Conservation (phyloP, 2,113 vertebrate species). For the Phylloscopus trochiloides region DNA sequence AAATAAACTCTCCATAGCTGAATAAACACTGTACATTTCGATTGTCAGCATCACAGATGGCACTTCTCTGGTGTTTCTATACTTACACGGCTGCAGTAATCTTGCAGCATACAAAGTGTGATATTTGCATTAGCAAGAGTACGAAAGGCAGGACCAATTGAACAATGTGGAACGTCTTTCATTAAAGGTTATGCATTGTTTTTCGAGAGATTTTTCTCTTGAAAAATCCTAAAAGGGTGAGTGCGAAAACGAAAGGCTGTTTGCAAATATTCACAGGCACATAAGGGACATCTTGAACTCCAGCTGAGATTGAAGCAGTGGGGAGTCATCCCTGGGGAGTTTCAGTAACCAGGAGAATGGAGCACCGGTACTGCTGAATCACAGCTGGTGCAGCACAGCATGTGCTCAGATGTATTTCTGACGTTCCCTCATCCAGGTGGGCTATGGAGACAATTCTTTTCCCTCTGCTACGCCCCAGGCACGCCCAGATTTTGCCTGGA, state of each 20-base stretch:
- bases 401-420: neutral
- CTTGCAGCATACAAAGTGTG: neutral
- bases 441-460: neutral
- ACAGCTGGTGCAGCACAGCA: neutral
- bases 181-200: neutral
- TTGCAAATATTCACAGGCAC: neutral
- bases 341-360: neutral
- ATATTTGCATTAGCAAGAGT: neutral
- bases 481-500: neutral
- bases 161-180: neutral
- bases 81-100: neutral
- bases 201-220: neutral
- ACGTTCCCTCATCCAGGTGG: neutral
- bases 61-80: neutral
- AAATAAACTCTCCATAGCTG: slow-evolving; percentile 28
- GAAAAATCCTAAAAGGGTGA: neutral
- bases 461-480: neutral
- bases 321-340: neutral
- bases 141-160: neutral
- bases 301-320: neutral
- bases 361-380: neutral
- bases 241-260: neutral
- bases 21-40: neutral
- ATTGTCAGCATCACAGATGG: neutral
- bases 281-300: neutral